phyloP scores from a whole-genome alignment of 2,888 invertebrate species.

The Conops quadrifasciatus region DNA sequence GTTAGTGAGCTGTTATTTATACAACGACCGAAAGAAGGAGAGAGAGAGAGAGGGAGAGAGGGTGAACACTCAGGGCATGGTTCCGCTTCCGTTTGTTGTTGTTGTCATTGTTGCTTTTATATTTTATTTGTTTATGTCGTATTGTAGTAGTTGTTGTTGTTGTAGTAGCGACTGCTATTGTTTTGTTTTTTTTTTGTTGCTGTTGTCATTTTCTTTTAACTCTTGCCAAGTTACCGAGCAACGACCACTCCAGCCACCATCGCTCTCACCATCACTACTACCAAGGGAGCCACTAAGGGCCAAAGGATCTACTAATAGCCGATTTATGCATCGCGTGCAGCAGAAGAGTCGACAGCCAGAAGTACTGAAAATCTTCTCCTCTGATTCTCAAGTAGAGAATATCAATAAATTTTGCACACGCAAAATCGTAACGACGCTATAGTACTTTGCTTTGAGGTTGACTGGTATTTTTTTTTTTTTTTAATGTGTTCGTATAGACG shows the following conservation, averaged over 20 bases:
- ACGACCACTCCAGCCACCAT: background rate
- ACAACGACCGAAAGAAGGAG: background rate
- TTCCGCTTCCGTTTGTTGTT: background rate
- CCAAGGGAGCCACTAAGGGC: background rate
- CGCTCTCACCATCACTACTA: background rate
- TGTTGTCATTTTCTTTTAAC: background rate
- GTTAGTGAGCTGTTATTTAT: too few species aligned
- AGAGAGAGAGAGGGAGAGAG: too few species aligned
- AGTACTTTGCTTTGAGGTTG: too few species aligned
- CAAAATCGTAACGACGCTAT: background rate
- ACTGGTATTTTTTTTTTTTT: too few species aligned
- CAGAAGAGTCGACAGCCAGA: background rate
- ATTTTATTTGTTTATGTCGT: background rate
- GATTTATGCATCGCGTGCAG: conserved; percentile 19
- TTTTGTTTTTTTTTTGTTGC: background rate
- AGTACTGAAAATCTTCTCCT: background rate
- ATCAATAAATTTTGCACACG: background rate
- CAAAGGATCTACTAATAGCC: conserved; percentile 22
- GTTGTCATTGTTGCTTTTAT: background rate
- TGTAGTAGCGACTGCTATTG: background rate
- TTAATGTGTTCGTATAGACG: too few species aligned
- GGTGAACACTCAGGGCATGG: background rate
- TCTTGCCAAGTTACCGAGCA: conserved; percentile 13
- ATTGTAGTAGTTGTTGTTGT: background rate
- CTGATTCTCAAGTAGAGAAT: background rate